These are phyloP conservation scores for Nephrotoma guestfalica DNA, from an alignment of 2,888 invertebrate genomes.

Conservation along the genomic window DNA sequence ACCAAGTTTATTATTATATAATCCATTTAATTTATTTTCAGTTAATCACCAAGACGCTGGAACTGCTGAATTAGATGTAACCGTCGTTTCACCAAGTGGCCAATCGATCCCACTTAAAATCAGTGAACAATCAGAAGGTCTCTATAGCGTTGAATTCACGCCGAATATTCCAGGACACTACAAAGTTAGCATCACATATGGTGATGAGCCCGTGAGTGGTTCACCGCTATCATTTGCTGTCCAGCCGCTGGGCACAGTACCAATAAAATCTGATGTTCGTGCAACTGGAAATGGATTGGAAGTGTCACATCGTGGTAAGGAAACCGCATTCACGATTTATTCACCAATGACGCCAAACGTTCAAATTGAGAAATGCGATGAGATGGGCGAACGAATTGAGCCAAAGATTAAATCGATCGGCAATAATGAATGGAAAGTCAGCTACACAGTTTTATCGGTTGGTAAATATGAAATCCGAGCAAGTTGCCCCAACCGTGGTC, in stretches of 20 bases:
- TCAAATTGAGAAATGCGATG: constrained; percentile 37
- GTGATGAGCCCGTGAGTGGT: constrained; percentile 42
- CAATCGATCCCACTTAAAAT: constrained; percentile 70
- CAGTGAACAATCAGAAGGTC: constrained; percentile 48
- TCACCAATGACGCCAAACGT: constrained; percentile 41
- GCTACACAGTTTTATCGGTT: constrained; percentile 82
- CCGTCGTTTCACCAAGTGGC: constrained; percentile 75
- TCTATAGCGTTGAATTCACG: constrained; percentile 64
- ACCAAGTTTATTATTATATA: not conserved
- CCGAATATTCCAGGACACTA: constrained; percentile 65
- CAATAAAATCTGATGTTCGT: constrained; percentile 35
- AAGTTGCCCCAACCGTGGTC: constrained; percentile 43
- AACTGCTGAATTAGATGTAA: constrained; percentile 71
- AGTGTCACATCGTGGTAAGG: constrained; percentile 53
- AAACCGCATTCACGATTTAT: constrained; percentile 52
- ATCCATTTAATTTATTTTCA: constrained; percentile 22
- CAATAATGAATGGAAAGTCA: constrained; percentile 74
- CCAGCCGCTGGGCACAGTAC: constrained; percentile 36
- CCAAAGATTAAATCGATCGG: constrained; percentile 36
- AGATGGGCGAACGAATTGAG: constrained; percentile 30
- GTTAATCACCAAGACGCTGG: constrained; percentile 73
- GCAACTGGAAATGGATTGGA: constrained; percentile 55
- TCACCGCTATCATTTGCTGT: constrained; percentile 43
- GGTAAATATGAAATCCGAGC: constrained; percentile 83
- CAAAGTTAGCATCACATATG: constrained; percentile 51